Conservation (phyloP, 92 coral and sea anemone genomes). For the Bergia puertoricense region DNA sequence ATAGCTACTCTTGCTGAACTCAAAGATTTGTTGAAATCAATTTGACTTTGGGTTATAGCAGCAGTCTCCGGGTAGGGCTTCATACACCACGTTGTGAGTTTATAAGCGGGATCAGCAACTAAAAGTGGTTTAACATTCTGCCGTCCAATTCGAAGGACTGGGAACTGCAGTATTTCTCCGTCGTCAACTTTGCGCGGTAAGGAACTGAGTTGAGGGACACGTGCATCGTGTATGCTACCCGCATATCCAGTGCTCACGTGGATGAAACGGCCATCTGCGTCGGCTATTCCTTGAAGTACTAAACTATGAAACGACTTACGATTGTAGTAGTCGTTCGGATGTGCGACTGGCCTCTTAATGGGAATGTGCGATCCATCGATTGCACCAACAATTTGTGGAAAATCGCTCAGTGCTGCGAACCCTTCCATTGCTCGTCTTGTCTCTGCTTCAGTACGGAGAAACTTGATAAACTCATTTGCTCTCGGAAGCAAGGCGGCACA, state of each 20-base stretch:
- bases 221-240: conserved; percentile 53
- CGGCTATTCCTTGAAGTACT: conserved; percentile 55
- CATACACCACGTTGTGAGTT: conserved; percentile 23
- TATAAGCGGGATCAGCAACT: conserved; percentile 34
- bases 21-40: conserved; percentile 33
- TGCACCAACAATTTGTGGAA: conserved; percentile 60
- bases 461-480: conserved; percentile 45
- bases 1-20: neutral
- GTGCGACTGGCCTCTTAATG: conserved; percentile 33
- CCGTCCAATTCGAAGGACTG: neutral
- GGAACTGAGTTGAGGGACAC: conserved; percentile 46
- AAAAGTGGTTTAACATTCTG: neutral
- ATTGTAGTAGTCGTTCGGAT: conserved; percentile 47
- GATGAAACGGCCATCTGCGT: conserved; percentile 42
- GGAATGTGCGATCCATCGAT: conserved; percentile 58
- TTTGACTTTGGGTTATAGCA: conserved; percentile 22
- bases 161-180: neutral
- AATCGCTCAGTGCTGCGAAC: conserved; percentile 50
- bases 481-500: conserved; percentile 43
- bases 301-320: conserved; percentile 52
- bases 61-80: conserved; percentile 28
- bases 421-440: conserved; percentile 46
- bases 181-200: conserved; percentile 23
- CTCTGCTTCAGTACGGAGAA: conserved; percentile 52
- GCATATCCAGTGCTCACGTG: conserved; percentile 52